phyloP scores from a whole-genome alignment of 1,140 invertebrate species.

The Halesus radiatus region DNA sequence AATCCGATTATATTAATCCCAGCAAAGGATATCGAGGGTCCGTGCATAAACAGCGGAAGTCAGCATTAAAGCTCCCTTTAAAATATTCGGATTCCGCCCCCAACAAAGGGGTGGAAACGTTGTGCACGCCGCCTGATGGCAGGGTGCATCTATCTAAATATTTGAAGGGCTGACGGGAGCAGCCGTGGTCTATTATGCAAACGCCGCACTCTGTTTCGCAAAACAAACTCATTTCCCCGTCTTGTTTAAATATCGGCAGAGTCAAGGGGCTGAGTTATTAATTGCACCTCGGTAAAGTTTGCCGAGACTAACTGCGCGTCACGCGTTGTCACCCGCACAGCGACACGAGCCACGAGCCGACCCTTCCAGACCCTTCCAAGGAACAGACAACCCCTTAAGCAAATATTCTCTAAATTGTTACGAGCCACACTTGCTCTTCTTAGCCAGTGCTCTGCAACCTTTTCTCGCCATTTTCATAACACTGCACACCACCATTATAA shows the following conservation, averaged over 20 bases:
- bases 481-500: too few species aligned
- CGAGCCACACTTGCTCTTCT: background rate
- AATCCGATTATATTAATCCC: background rate
- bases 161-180: background rate
- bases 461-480: too few species aligned
- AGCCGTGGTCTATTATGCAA: conserved; percentile 23
- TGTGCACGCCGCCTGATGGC: too few species aligned
- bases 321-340: conserved; percentile 32
- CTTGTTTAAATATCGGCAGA: conserved; percentile 18
- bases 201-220: conserved; percentile 7
- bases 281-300: conserved; percentile 15
- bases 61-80: background rate
- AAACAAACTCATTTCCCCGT: conserved; percentile 34
- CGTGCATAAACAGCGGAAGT: background rate
- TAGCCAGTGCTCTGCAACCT: background rate
- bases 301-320: conserved; percentile 14
- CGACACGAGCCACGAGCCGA: background rate
- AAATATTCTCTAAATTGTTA: conserved; percentile 12
- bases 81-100: background rate
- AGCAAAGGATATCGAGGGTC: background rate
- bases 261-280: conserved; percentile 7
- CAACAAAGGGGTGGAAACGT: too few species aligned
- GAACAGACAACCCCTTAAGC: background rate
- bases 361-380: background rate
- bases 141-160: conserved; percentile 19